Evolutionary conservation across 2,113 vertebrate genomes (phyloP).

Genomic region (Coturnix japonica): DNA sequence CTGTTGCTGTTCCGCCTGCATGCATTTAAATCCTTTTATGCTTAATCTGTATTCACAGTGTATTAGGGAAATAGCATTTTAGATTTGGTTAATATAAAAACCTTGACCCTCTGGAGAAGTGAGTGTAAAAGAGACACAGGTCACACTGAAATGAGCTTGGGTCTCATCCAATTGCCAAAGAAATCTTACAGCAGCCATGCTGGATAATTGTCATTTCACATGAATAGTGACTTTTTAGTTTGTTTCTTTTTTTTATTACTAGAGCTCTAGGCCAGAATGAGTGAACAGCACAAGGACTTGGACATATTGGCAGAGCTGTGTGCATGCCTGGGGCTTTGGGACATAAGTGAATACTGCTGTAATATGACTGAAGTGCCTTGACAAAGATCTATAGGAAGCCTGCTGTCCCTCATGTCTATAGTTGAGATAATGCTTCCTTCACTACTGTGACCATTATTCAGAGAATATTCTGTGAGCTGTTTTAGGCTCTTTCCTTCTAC

Average conservation of each 20-base stretch:
- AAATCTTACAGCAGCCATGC: background rate
- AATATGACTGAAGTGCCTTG: background rate
- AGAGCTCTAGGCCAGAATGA: background rate
- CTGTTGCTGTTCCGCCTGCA: background rate
- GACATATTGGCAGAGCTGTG: background rate
- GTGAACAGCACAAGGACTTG: background rate
- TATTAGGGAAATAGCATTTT: background rate
- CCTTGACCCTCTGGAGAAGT: background rate
- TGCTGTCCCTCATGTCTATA: background rate
- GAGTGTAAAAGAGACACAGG: background rate
- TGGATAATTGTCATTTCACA: background rate
- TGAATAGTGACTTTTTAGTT: background rate
- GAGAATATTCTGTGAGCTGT: background rate
- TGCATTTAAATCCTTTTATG: background rate
- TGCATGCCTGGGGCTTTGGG: background rate
- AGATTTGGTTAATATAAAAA: background rate
- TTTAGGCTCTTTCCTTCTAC: background rate
- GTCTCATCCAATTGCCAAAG: background rate
- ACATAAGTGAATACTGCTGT: background rate
- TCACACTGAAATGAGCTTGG: background rate
- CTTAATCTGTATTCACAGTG: background rate
- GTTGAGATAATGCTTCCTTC: background rate
- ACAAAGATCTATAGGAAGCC: background rate
- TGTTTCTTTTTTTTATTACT: background rate
- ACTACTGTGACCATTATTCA: background rate